Evolutionary conservation across 2,888 invertebrate species (phyloP).

Genomic region (Euzophera pinguis): DNA sequence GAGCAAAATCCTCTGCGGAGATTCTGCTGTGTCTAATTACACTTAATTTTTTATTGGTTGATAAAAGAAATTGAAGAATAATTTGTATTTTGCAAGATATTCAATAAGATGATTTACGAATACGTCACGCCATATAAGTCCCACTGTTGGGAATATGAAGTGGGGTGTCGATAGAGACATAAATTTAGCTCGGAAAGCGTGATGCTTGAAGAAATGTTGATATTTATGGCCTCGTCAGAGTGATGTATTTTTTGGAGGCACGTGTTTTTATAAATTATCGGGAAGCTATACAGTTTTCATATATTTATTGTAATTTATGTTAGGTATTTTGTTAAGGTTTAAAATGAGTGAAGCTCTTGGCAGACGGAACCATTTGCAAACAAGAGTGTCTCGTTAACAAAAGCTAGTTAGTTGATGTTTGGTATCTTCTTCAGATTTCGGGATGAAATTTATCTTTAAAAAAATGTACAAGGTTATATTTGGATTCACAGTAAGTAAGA

Average conservation of each 20-base stretch:
- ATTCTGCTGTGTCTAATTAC: constrained; percentile 54
- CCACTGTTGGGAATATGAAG: constrained; percentile 37
- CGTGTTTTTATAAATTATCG: not conserved
- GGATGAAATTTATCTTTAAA: too few relatives aligned
- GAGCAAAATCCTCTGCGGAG: constrained; percentile 34
- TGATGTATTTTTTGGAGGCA: constrained; percentile 16
- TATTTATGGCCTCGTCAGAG: constrained; percentile 21
- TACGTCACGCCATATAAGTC: not conserved
- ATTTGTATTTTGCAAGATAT: constrained; percentile 48
- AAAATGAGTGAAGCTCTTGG: too few relatives aligned
- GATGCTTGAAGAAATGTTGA: constrained; percentile 15
- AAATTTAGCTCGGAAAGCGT: constrained; percentile 35
- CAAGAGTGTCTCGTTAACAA: too few relatives aligned
- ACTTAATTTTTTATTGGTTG: constrained; percentile 34
- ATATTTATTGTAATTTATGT: too few relatives aligned
- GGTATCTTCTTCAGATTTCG: too few relatives aligned
- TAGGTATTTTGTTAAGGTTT: too few relatives aligned
- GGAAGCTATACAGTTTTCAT: too few relatives aligned
- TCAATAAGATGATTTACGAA: constrained; percentile 14
- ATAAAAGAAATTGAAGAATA: constrained; percentile 39
- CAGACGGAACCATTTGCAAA: too few relatives aligned
- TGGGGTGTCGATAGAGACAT: constrained; percentile 27
- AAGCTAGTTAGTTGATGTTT: too few relatives aligned
- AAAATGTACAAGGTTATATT: too few relatives aligned
- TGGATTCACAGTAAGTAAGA: too few relatives aligned